phyloP scores from a whole-genome alignment of 64 coral and sea anemone genomes.

The Pocillopora damicornis region DNA sequence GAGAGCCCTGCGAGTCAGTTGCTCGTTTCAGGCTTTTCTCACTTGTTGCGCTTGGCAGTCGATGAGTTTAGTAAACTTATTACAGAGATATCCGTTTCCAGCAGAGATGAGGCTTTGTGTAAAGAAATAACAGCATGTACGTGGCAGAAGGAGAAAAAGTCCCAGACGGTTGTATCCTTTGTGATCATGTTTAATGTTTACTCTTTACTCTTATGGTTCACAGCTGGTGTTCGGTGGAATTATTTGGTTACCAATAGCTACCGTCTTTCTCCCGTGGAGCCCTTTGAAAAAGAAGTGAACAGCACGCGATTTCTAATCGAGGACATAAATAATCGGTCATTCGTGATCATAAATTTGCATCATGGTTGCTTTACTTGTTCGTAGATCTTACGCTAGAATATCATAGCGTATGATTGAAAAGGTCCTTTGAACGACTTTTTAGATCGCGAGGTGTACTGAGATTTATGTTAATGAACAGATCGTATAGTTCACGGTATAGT shows the following conservation, averaged over 20 bases:
- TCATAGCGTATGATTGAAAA: background rate
- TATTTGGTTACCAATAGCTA: conserved; percentile 17
- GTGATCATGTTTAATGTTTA: background rate
- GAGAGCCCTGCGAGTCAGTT: background rate
- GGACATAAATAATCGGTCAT: background rate
- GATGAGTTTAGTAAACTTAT: conserved; percentile 13
- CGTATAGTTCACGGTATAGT: too few relatives aligned
- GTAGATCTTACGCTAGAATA: background rate
- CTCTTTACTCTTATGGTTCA: background rate
- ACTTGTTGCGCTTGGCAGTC: conserved; percentile 16
- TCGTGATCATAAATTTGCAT: background rate
- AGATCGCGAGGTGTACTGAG: too few relatives aligned
- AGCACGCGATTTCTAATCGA: background rate
- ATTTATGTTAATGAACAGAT: too few relatives aligned
- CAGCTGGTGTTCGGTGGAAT: background rate
- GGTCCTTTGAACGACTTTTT: too few relatives aligned
- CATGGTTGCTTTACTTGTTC: background rate
- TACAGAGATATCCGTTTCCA: background rate
- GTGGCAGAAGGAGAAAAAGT: conserved; percentile 71
- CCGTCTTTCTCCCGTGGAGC: background rate
- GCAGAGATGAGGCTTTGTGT: conserved; percentile 16
- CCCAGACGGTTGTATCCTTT: conserved; percentile 60
- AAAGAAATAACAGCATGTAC: conserved; percentile 25
- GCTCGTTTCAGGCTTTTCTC: conserved; percentile 9
- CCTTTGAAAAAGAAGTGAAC: background rate